Evolutionary conservation across 1,140 invertebrate species (phyloP), one percentile per base, ranked within the genome.

Genomic region (Stegodyphus mimosarum): DNA sequence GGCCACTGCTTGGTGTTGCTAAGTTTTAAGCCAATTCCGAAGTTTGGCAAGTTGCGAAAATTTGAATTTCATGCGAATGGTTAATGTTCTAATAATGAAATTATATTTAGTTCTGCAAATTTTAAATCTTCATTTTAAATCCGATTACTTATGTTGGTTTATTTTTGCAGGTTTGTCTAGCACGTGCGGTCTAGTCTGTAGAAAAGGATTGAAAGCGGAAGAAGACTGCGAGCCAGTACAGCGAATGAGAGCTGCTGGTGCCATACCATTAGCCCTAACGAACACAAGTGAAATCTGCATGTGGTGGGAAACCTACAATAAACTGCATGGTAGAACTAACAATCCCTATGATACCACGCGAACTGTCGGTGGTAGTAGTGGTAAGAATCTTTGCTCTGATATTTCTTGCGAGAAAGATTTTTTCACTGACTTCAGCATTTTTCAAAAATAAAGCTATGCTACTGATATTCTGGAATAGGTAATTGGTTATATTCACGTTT

Each of bases 301-400:
- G 51, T 93, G 94, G 90, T 97, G 95, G 94, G 97, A 99, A 90
- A 95, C 95, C 5, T 93, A 93, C 72, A 99, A 99, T 90, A 94
- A 93, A n/a, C 91, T 99, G 7, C 95, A 97, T 89, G 98, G 96
- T 2, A 90, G 91, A 67, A 95, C 96, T 0, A 94, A 93, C 52
- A 99, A 99, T 91, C 96, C 97, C 0, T 98, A 98, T 89, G 94
- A 98, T 87, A 94, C 94, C 0, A 95, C 93, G 2, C 92, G 95
- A 77, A 96, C 95, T 86, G 94, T 95, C 11, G 96, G 95, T 0
- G 95, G 95, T 18, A 88, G 87, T 11, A 87, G 80, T 72, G 89
- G 88, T 76, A 74, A 83, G 69, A 0, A 63, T 72, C 15, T 71
- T 69, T 33, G 33, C 33, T 33, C 1, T 33, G 1, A 33, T 33